phyloP scores from a whole-genome alignment of 2,797 vertebrate species.

The Chaenodraco wilsoni region DNA sequence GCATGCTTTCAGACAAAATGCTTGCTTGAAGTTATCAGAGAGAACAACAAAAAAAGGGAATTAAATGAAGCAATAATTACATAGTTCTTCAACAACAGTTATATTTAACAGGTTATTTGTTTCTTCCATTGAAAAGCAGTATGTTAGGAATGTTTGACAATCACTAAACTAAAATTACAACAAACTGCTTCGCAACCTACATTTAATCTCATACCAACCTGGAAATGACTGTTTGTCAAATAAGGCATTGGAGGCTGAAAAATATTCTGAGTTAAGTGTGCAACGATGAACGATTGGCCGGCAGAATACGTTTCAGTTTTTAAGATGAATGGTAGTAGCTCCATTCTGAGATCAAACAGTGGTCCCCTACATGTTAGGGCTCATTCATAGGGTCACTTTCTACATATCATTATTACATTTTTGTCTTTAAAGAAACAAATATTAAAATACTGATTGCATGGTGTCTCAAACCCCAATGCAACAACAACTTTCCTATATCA shows the following conservation, averaged over 20 bases:
- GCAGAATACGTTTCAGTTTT: constrained; percentile 1
- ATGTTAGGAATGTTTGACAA: constrained; percentile 51
- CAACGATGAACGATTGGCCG: neutral
- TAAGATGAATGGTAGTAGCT: neutral
- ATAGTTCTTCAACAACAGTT: neutral
- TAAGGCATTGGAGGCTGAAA: constrained; percentile 18
- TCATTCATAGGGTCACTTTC: constrained; percentile 8
- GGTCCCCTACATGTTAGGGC: constrained; percentile 18
- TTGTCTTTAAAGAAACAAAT: neutral
- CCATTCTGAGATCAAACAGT: neutral
- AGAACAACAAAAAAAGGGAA: neutral
- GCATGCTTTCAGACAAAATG: neutral
- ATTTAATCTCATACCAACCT: constrained; percentile 30
- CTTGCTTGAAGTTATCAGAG: neutral
- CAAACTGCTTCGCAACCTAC: neutral
- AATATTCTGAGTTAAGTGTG: neutral
- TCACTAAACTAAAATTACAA: constrained; percentile 12
- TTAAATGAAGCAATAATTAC: neutral
- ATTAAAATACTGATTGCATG: neutral
- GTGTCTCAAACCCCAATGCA: constrained; percentile 1
- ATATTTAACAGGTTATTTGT: neutral
- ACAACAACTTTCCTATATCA: neutral
- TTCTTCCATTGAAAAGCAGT: neutral
- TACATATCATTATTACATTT: neutral
- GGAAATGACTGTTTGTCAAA: neutral